Conservation (phyloP, 1,140 invertebrate genomes). For the Magallana gigas region DNA sequence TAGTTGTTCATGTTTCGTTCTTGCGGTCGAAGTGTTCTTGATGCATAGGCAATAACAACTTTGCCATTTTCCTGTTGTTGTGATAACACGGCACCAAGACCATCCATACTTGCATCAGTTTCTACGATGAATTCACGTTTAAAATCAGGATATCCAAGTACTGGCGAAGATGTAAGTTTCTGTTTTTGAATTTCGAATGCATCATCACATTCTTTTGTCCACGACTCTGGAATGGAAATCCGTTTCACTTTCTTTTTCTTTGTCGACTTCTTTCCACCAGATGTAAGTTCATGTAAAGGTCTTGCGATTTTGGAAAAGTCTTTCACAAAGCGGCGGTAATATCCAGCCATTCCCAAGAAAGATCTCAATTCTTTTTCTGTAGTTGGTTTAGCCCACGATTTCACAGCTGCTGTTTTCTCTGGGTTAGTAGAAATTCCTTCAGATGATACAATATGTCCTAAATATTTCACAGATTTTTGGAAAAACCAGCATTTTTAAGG, state of each 20-base stretch:
- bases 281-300: constrained; percentile 43
- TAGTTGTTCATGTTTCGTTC: background rate
- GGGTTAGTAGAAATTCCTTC: constrained; percentile 66
- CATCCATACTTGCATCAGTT: constrained; percentile 51
- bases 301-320: constrained; percentile 45
- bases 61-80: background rate
- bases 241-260: constrained; percentile 32
- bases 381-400: constrained; percentile 62
- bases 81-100: background rate
- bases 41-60: constrained; percentile 1
- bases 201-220: constrained; percentile 34
- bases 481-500: constrained; percentile 48
- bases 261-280: constrained; percentile 4
- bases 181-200: constrained; percentile 56
- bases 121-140: constrained; percentile 56
- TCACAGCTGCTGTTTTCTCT: constrained; percentile 59
- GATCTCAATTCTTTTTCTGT: constrained; percentile 62
- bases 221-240: constrained; percentile 9
- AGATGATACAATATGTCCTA: constrained; percentile 57
- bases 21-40: background rate
- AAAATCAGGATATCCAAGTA: constrained; percentile 62
- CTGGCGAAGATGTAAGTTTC: constrained; percentile 53
- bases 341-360: constrained; percentile 62
- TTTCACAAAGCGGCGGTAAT: constrained; percentile 44
- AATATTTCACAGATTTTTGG: constrained; percentile 39